Evolutionary conservation across 2,113 vertebrate genomes (phyloP).

Genomic region (Melanerpes aurifrons): DNA sequence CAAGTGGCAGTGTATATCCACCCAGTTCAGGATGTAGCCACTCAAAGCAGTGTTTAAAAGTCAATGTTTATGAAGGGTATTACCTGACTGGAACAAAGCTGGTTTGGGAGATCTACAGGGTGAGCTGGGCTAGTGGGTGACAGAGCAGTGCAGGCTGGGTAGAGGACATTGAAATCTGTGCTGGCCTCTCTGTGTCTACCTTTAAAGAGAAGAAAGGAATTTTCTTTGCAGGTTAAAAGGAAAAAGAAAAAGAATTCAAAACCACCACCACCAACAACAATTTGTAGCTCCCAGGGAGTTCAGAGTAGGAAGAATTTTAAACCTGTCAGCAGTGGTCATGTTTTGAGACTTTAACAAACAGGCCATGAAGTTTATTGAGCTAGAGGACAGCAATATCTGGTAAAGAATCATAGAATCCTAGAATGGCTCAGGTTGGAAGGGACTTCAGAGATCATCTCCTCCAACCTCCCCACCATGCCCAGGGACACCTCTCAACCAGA

Average conservation of each 20-base stretch:
- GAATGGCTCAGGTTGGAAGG: no score
- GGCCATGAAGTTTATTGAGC: background rate
- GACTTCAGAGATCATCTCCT: no score
- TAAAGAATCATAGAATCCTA: background rate
- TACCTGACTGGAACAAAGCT: background rate
- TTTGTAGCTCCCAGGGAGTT: background rate
- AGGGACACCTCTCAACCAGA: no score
- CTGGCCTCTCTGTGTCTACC: background rate
- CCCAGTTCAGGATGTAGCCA: background rate
- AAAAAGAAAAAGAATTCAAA: background rate
- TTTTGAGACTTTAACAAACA: background rate
- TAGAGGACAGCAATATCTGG: background rate
- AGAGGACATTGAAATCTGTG: background rate
- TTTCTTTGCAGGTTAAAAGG: background rate
- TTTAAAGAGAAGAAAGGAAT: background rate
- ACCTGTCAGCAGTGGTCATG: background rate
- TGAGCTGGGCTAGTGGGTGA: background rate
- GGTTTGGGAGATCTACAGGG: background rate
- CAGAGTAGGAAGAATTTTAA: background rate
- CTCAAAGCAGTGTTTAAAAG: background rate
- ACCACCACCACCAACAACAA: no score
- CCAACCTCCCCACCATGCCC: no score
- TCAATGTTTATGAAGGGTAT: background rate
- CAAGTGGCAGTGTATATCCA: background rate
- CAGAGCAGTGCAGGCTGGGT: background rate